These are phyloP conservation scores for Rhipidura dahli DNA, from an alignment of 2,113 vertebrate species.

Conservation along the genomic window DNA sequence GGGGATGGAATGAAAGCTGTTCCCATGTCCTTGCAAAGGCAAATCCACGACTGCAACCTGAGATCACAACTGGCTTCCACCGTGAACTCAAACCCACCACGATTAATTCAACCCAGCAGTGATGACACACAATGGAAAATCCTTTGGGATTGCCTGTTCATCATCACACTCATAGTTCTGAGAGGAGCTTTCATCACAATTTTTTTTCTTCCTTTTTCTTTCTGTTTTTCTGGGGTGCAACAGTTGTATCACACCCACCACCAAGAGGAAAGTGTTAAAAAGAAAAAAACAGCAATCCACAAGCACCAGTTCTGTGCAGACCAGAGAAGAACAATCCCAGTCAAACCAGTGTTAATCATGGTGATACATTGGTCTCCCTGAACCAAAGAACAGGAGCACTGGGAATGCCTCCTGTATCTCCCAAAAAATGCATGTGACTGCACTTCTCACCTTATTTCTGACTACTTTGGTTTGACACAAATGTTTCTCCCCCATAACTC, in stretches of 20 bases:
- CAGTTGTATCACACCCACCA: too few relatives aligned
- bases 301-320: not conserved
- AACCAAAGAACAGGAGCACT: not conserved
- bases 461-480: not conserved
- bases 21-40: not conserved
- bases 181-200: not conserved
- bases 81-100: rapidly evolving
- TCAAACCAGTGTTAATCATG: not conserved
- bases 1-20: rapidly evolving
- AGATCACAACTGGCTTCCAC: rapidly evolving
- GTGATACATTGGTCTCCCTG: not conserved
- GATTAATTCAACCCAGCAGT: not conserved
- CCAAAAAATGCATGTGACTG: not conserved
- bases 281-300: not conserved
- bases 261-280: not conserved
- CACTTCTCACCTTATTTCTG: not conserved
- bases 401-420: not conserved
- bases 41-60: rapidly evolving
- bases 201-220: not conserved
- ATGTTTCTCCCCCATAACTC: not conserved
- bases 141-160: not conserved
- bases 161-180: not conserved
- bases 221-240: not conserved
- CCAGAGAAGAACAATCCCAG: not conserved
- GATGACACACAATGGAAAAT: not conserved